phyloP scores from a whole-genome alignment of 1,140 invertebrate species.

The Drosophila asahinai region DNA sequence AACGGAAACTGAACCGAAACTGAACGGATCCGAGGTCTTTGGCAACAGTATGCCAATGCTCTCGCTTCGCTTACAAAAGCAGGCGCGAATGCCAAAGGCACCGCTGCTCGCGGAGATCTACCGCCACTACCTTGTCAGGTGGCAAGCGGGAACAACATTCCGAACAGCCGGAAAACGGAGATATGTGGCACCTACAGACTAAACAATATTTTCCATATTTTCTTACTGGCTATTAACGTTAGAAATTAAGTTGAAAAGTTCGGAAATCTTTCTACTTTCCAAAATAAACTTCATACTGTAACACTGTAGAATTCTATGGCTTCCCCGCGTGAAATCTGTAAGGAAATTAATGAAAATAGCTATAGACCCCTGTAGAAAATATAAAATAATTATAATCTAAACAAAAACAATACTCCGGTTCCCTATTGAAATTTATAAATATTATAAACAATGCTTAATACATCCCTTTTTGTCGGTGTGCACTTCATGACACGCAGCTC shows the following conservation, averaged over 20 bases:
- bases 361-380: not conserved
- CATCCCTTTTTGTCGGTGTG: not conserved
- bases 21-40: constrained; percentile 35
- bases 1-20: constrained; percentile 6
- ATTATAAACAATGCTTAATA: not conserved
- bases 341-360: not conserved
- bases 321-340: not conserved
- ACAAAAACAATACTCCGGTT: not conserved
- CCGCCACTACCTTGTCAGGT: constrained; percentile 48
- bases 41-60: constrained; percentile 52
- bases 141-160: constrained; percentile 2
- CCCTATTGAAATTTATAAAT: not conserved
- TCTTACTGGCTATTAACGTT: not conserved
- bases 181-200: not conserved
- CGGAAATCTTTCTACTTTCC: not conserved
- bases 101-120: constrained; percentile 5
- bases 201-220: not conserved
- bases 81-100: constrained; percentile 29
- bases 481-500: not conserved
- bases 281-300: not conserved
- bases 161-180: constrained; percentile 2
- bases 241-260: not conserved
- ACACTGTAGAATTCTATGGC: too few species aligned
- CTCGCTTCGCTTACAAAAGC: constrained; percentile 60
- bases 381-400: not conserved